Evolutionary conservation across 2,888 invertebrate species (phyloP), one percentile per base, ranked within the genome.

Genomic region (Anoplius nigerrimus): DNA sequence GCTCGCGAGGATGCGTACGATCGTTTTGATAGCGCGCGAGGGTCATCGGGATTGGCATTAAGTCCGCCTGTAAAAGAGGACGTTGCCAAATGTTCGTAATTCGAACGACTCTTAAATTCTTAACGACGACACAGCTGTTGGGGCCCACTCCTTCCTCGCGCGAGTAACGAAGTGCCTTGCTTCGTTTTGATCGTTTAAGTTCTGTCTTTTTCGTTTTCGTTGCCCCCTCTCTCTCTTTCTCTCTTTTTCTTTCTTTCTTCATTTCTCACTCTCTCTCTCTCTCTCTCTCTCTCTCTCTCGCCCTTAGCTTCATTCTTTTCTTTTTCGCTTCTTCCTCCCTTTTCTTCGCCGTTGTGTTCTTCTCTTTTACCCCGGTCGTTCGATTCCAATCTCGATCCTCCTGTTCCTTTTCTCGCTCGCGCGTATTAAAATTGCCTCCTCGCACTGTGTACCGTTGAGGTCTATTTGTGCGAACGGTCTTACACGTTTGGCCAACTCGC

Each of bases 31-130:
- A 13, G 34, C 45, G 34, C 45, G 18, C 13, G 42, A 21, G 62
- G 15, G 34, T 27, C 22, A 51, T 45, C 62, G 24, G 52, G 62
- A 34, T 34, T 34, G 54, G 56, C 66, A 70, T 71, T 71, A 71
- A 76, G 61, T 55, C 52, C 66, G 54, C 43, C 65, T 21, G 52
- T 66, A 72, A 78, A 68, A 66, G 59, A 51, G 62, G 69, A 72
- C 68, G 62, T 67, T 65, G 67, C 69, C 75, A 61, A 78, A 74
- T 76, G 70, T 34, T 34, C 34, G 72, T 73, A 79, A 79, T 76
- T 73, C 76, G 79, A 73, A 66, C 72, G 79, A 69, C 72, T 69
- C 69, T 72, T 70, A 62, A 64, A 73, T 67, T 72, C 68, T 72
- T 79, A 79, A 78, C 79, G 79, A 78, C 72, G 67, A 70, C 73